Evolutionary conservation across 1,140 invertebrate genomes (phyloP), one percentile per base, ranked within the genome.

Genomic region (Meloidogyne chitwoodi): DNA sequence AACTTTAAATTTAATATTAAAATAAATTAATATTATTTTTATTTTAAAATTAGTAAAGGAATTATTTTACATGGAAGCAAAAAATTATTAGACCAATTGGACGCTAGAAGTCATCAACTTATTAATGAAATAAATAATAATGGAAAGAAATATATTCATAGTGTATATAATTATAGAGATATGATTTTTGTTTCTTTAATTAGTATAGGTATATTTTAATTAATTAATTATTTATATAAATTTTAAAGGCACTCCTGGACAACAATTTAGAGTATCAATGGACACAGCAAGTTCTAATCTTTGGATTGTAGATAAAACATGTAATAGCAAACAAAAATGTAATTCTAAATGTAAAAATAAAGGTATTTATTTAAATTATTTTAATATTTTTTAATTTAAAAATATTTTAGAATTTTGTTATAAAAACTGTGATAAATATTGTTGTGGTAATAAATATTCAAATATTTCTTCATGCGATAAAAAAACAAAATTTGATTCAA

Each of bases 221-320:
- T n/a, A 56, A n/a, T 56, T n/a, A 56, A n/a, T 6, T n/a, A n/a
- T 56, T n/a, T 68, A 41, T 68, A 65, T 14, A 48, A 41, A 5
- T n/a, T 72, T 14, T 74, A 22, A 27, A 77, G 76, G 76, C 2
- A 79, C 77, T 3, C 77, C 77, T 22, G 41, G 34, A 26, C 77
- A 78, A 24, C 31, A 67, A 64, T 78, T 78, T 29, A 44, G 24
- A 16, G 65, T 78, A 19, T 63, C 65, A 61, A 38, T 78, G 65
- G 77, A 78, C 64, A 78, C 77, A 8, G 77, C 78, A 41, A 77
- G 75, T 44, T 26, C 76, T 16, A 78, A 77, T 48, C 68, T 77
- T 63, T 77, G 76, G 76, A 29, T 76, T 64, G n/a, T 66, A 27
- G 75, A 76, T 41, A 38, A 41, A 14, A 76, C 34, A 22, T 76